Conservation (phyloP, 2,113 vertebrate genomes). For the Sakesphorus luctuosus region DNA sequence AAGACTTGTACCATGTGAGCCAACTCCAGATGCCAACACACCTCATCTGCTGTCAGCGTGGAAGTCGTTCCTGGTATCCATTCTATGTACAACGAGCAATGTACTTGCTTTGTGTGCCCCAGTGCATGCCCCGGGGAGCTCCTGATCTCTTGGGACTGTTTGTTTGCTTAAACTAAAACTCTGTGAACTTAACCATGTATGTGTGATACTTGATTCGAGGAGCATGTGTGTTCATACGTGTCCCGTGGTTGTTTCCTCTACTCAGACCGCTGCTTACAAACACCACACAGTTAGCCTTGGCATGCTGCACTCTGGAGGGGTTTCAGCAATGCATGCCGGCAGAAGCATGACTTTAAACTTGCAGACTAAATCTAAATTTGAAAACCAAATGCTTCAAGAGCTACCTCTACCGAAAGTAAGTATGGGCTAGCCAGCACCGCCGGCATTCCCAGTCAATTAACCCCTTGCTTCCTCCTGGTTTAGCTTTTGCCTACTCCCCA, state of each 20-base stretch:
- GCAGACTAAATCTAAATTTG: conserved; percentile 99
- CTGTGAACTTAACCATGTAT: conserved; percentile 86
- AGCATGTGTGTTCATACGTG: conserved; percentile 89
- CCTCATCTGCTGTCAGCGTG: conserved; percentile 73
- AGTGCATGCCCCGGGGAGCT: conserved; percentile 78
- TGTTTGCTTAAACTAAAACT: conserved; percentile 88
- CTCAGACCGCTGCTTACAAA: conserved; percentile 99
- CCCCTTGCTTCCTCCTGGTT: conserved; percentile 68
- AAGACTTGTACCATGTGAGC: not conserved
- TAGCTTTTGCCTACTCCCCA: conserved; percentile 61
- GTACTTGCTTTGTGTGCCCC: conserved; percentile 76
- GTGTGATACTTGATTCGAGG: conserved; percentile 75
- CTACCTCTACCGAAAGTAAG: conserved; percentile 88
- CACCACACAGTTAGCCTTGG: conserved; percentile 99
- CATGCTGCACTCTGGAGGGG: conserved; percentile 98
- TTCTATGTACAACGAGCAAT: conserved; percentile 78
- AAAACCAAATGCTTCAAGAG: conserved; percentile 94
- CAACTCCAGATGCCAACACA: not conserved
- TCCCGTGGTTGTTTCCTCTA: conserved; percentile 98
- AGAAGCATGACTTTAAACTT: conserved; percentile 99
- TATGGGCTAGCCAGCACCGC: conserved; percentile 75
- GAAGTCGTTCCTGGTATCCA: conserved; percentile 72
- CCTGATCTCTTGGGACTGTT: conserved; percentile 69
- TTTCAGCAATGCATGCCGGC: conserved; percentile 95
- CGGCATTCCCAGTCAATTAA: conserved; percentile 60